Evolutionary conservation across 1,140 invertebrate species (phyloP), one percentile per base, ranked within the genome.

Genomic region (Trichoplusia ni): DNA sequence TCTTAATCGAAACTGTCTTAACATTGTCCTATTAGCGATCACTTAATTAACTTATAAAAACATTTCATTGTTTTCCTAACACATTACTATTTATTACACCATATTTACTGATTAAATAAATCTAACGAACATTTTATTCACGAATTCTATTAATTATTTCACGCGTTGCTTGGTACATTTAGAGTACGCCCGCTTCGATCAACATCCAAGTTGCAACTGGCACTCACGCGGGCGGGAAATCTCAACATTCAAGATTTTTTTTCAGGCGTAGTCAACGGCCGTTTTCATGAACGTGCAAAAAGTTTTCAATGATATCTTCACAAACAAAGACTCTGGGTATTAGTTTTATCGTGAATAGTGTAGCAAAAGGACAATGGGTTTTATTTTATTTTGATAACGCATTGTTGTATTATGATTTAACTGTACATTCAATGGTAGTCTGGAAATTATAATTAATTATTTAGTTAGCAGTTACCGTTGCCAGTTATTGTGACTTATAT

Each of bases 251-350:
- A 7, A 38, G 21, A 56, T 6, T 58, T 58, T 6, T 58, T 58
- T 58, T 58, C 54, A 40, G 13, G 6, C 25, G 19, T 44, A 40
- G 38, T 51, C 47, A 35, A 42, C 13, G 37, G 31, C 38, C 37
- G 54, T 58, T 47, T 47, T 8, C 11, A 8, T 18, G 13, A 9
- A 5, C 42, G 4, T 9, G n/a, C n/a, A n/a, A n/a, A n/a, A n/a
- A n/a, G n/a, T n/a, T n/a, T n/a, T n/a, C n/a, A n/a, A n/a, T n/a
- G n/a, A n/a, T n/a, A n/a, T n/a, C n/a, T n/a, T n/a, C n/a, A n/a
- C n/a, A n/a, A n/a, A n/a, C n/a, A n/a, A n/a, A n/a, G n/a, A n/a
- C n/a, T n/a, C n/a, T n/a, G n/a, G n/a, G n/a, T n/a, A n/a, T n/a
- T n/a, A n/a, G n/a, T n/a, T n/a, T n/a, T n/a, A n/a, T n/a, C n/a